Percentiles rank a stretch among this genome's conserved stretches.
phyloP scores from a whole-genome alignment of 2,888 invertebrate genomes.

The Drosophila antonietae region DNA sequence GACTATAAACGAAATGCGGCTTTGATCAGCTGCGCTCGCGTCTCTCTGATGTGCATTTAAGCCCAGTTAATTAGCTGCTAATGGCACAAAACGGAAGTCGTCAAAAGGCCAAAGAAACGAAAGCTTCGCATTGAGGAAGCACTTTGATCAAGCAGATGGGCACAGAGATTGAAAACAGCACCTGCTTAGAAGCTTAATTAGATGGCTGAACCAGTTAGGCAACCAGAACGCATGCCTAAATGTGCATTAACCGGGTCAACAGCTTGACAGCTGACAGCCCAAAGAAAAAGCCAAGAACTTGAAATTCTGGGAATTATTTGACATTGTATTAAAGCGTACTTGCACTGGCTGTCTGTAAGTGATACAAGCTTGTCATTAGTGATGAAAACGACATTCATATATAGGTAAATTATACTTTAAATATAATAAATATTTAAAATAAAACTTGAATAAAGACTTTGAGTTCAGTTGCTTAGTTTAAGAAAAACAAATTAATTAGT shows the following conservation, averaged over 20 bases:
- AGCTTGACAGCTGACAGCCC: not conserved
- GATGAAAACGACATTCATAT: not conserved
- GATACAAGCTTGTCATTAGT: not conserved
- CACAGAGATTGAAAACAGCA: conserved; percentile 39
- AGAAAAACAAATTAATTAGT: too few species aligned
- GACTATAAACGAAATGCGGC: conserved; percentile 37
- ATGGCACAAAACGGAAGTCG: conserved; percentile 59
- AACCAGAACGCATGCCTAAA: not conserved
- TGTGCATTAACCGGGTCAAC: conserved; percentile 3
- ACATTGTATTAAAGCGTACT: not conserved
- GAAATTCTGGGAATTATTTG: not conserved
- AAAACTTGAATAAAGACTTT: too few species aligned
- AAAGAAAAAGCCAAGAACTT: not conserved
- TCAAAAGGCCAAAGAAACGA: conserved; percentile 56
- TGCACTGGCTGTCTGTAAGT: not conserved
- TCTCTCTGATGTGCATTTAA: conserved; percentile 45
- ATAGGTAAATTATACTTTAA: not conserved
- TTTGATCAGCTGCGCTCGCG: conserved; percentile 65
- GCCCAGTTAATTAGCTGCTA: conserved; percentile 62
- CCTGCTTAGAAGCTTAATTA: conserved; percentile 47
- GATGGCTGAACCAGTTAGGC: conserved; percentile 18
- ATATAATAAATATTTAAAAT: not conserved
- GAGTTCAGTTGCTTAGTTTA: too few species aligned
- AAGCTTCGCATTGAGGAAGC: conserved; percentile 63
- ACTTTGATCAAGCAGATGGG: conserved; percentile 37